These are phyloP conservation scores for Pomacea maculata DNA, from an alignment of 1,140 invertebrate genomes.

Conservation along the genomic window DNA sequence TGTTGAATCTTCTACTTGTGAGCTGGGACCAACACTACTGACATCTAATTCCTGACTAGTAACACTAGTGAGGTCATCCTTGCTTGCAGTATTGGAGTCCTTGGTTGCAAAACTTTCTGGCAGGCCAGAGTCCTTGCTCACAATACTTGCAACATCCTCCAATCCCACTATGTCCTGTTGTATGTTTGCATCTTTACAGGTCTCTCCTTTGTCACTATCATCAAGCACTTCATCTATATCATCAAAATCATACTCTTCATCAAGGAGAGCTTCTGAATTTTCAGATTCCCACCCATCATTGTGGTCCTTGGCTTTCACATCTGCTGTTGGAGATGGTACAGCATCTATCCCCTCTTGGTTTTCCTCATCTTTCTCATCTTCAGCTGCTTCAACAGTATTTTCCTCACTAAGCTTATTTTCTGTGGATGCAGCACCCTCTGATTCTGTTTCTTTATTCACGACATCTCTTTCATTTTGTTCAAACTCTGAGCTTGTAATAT, in stretches of 20 bases:
- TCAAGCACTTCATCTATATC: slow-evolving; percentile 38
- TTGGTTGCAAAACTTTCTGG: slow-evolving; percentile 7
- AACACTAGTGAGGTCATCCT: neutral
- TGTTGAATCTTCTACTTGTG: neutral
- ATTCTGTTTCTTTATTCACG: neutral
- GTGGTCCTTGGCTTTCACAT: neutral
- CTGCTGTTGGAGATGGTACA: no score
- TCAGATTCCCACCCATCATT: slow-evolving; percentile 21
- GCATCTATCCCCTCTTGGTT: neutral
- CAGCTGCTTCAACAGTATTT: neutral
- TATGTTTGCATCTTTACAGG: neutral
- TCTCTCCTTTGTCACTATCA: neutral
- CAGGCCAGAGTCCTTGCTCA: slow-evolving; percentile 24
- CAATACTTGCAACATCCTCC: slow-evolving; percentile 11
- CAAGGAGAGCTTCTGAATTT: slow-evolving; percentile 19
- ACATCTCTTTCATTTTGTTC: neutral
- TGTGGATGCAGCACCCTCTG: neutral
- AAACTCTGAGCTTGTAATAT: no score
- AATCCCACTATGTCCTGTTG: neutral
- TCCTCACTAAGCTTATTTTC: neutral
- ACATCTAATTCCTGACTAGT: neutral
- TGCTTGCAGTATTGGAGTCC: neutral
- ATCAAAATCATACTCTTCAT: slow-evolving; percentile 38
- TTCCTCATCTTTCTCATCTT: neutral
- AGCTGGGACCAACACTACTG: neutral